Conservation (phyloP, 2,888 invertebrate genomes). For the Salticus scenicus region DNA sequence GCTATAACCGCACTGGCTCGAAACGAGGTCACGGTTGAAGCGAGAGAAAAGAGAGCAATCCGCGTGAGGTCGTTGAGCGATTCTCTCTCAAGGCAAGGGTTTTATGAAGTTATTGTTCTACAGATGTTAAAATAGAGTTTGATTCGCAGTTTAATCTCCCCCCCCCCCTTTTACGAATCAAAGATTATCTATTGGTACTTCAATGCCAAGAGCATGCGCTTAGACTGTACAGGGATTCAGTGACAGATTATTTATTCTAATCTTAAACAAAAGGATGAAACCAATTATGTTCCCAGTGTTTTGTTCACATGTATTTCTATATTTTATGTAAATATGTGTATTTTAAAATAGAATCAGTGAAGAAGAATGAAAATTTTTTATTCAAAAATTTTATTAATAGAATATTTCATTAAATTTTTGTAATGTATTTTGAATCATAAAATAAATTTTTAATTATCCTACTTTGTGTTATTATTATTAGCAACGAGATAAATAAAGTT, state of each 20-base stretch:
- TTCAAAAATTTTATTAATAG: not conserved
- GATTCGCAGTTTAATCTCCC: constrained; percentile 56
- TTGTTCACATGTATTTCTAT: not conserved
- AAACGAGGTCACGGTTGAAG: constrained; percentile 64
- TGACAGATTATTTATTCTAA: constrained; percentile 60
- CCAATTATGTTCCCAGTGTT: not conserved
- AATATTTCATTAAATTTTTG: too few species aligned
- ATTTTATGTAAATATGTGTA: not conserved
- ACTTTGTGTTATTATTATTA: too few species aligned
- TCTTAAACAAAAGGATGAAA: constrained; percentile 42
- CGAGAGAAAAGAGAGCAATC: constrained; percentile 46
- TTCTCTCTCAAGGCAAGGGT: constrained; percentile 61
- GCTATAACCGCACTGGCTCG: constrained; percentile 55
- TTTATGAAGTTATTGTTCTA: constrained; percentile 51
- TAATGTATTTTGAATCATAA: too few species aligned
- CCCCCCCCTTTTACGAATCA: not conserved
- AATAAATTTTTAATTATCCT: too few species aligned
- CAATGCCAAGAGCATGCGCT: constrained; percentile 31
- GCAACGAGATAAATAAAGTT: too few species aligned
- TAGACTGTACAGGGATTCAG: constrained; percentile 26
- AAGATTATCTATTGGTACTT: constrained; percentile 29
- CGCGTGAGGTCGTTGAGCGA: constrained; percentile 60
- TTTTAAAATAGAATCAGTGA: not conserved
- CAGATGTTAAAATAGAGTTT: constrained; percentile 49
- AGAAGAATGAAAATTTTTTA: not conserved